A percentile compares a stretch with the other conserved stretches of the same genome.
These are phyloP conservation scores for Macropus fuliginosus DNA, from an alignment of 2,797 vertebrate genomes.

Conservation along the genomic window DNA sequence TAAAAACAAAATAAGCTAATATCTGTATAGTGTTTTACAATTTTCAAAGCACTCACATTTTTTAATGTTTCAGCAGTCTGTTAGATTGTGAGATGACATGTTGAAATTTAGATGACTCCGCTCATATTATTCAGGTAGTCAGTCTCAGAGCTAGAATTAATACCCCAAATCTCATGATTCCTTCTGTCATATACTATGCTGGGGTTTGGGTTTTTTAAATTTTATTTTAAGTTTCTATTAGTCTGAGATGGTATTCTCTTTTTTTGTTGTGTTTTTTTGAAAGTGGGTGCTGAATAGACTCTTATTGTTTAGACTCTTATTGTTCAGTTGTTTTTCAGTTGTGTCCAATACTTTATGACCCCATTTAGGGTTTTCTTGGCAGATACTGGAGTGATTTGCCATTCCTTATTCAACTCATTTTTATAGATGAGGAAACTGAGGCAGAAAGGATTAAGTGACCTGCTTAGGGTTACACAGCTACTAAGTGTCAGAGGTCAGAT, in stretches of 20 bases:
- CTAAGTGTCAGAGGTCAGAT: not conserved
- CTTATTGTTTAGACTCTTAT: not conserved
- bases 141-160: not conserved
- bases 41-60: not conserved
- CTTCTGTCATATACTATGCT: not conserved
- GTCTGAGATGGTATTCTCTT: not conserved
- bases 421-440: not conserved
- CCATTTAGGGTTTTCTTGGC: not conserved
- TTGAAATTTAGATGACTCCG: not conserved
- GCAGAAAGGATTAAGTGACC: not conserved
- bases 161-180: not conserved
- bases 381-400: not conserved
- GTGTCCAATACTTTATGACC: not conserved
- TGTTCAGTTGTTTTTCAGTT: not conserved
- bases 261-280: not conserved
- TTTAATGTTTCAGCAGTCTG: not conserved
- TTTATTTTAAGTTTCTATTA: not conserved
- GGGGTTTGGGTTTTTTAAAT: no score
- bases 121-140: not conserved
- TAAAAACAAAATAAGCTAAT: not conserved
- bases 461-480: not conserved
- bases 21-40: not conserved
- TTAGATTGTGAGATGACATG: not conserved
- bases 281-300: not conserved
- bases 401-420: not conserved